These are phyloP conservation scores for Halcyon malimbica DNA, from an alignment of 2,113 vertebrate genomes.

Conservation along the genomic window DNA sequence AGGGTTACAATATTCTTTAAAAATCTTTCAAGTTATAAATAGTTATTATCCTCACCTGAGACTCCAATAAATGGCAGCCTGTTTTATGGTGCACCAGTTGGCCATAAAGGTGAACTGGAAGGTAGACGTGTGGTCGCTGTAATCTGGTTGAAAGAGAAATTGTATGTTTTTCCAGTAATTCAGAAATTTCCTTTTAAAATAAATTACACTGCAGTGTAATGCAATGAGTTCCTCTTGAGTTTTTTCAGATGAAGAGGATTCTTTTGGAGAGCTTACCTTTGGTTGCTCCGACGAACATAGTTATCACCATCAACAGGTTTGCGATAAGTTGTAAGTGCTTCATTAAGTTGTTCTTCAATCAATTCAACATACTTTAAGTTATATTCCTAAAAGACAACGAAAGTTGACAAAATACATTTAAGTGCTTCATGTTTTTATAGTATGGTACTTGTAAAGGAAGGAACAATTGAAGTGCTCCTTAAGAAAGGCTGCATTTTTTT, in stretches of 20 bases:
- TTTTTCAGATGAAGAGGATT: background rate
- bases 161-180: background rate
- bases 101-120: slow-evolving; percentile 96
- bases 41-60: slow-evolving; percentile 81
- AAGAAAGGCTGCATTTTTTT: background rate
- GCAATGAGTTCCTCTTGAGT: background rate
- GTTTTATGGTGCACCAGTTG: slow-evolving; percentile 98
- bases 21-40: background rate
- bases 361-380: slow-evolving; percentile 97
- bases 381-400: slow-evolving; percentile 80
- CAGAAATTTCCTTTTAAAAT: background rate
- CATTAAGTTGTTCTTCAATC: slow-evolving; percentile 96
- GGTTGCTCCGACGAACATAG: slow-evolving; percentile 97
- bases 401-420: background rate
- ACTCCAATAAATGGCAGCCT: slow-evolving; percentile 94
- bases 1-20: background rate
- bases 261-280: slow-evolving; percentile 77
- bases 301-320: slow-evolving; percentile 98
- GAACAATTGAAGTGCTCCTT: background rate
- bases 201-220: background rate
- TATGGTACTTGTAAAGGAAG: background rate
- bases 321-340: slow-evolving; percentile 96
- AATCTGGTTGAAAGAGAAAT: slow-evolving; percentile 80
- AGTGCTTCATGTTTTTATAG: background rate
- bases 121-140: slow-evolving; percentile 95